These are phyloP conservation scores for Geococcyx californianus DNA, from an alignment of 2,113 vertebrate genomes.

Conservation along the genomic window DNA sequence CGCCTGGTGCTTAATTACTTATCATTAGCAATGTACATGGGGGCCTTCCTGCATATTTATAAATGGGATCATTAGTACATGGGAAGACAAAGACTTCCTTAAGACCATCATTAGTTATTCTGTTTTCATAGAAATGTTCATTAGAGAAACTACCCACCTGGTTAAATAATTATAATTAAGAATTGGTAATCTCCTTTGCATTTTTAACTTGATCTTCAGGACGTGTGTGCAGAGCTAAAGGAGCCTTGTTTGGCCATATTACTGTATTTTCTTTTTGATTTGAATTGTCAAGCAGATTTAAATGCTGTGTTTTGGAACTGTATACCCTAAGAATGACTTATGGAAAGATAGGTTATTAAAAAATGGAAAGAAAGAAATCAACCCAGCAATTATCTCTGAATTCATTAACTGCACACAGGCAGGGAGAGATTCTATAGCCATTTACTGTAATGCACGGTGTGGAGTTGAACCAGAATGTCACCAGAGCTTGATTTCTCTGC, in stretches of 20 bases:
- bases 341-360: slow-evolving; percentile 11
- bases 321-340: slow-evolving; percentile 58
- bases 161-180: slow-evolving; percentile 87
- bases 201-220: slow-evolving; percentile 75
- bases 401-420: slow-evolving; percentile 36
- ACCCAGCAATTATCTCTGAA: slow-evolving; percentile 57
- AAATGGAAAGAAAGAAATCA: neutral
- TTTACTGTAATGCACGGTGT: slow-evolving; percentile 20
- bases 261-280: slow-evolving; percentile 54
- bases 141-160: slow-evolving; percentile 87
- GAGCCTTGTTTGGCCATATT: slow-evolving; percentile 63
- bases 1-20: slow-evolving; percentile 85
- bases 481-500: neutral
- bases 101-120: slow-evolving; percentile 86
- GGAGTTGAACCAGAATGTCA: slow-evolving; percentile 38
- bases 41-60: slow-evolving; percentile 85
- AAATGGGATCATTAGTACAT: slow-evolving; percentile 86
- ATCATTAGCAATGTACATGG: slow-evolving; percentile 85
- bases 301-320: slow-evolving; percentile 61
- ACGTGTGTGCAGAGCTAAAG: slow-evolving; percentile 48
- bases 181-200: slow-evolving; percentile 80
- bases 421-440: slow-evolving; percentile 42
- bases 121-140: slow-evolving; percentile 86
- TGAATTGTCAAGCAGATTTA: slow-evolving; percentile 57
- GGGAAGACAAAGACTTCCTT: slow-evolving; percentile 85